Evolutionary conservation across 1,140 invertebrate genomes (phyloP), one percentile per base, ranked within the genome.

Genomic region (Trichoplusia ni): DNA sequence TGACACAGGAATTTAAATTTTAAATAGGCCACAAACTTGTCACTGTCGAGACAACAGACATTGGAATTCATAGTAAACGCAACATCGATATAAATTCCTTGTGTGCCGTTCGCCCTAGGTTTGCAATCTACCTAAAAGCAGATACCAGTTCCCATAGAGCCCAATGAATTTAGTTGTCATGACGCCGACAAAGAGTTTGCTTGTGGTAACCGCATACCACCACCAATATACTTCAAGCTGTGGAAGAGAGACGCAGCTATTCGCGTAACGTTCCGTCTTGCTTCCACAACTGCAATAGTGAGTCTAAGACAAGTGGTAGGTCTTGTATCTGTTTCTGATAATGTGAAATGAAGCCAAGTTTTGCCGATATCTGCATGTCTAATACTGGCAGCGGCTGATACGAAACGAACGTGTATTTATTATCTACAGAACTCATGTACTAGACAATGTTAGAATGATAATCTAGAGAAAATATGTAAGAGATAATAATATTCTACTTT

Each of bases 161-260:
- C 33, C 51, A 67, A 75, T 71, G 67, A 67, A 73, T 73, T 64
- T 63, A 73, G 64, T 67, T 70, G 68, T 70, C 64, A 54, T 25
- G 33, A n/a, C 46, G 63, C 71, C 61, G 60, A 66, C 68, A 65
- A 68, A 67, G 64, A 35, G 47, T 44, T 44, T 37, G 42, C 67
- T 65, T 76, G 68, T 40, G 54, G 58, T 66, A 69, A 69, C 25
- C 9, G 51, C 18, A 9, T 29, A 29, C 49, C 19, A 19, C 61
- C 56, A 53, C 6, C 7, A 4, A 11, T 25, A 6, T 58, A 42
- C 54, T 6, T n/a, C 14, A n/a, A 13, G 8, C 25, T 29, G 37
- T 13, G 37, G 42, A 44, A 58, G n/a, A n/a, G n/a, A n/a, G n/a
- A n/a, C n/a, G n/a, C n/a, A n/a, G n/a, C n/a, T n/a, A n/a, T n/a